Conservation (phyloP, 2,113 vertebrate genomes). For the Bubo bubo region DNA sequence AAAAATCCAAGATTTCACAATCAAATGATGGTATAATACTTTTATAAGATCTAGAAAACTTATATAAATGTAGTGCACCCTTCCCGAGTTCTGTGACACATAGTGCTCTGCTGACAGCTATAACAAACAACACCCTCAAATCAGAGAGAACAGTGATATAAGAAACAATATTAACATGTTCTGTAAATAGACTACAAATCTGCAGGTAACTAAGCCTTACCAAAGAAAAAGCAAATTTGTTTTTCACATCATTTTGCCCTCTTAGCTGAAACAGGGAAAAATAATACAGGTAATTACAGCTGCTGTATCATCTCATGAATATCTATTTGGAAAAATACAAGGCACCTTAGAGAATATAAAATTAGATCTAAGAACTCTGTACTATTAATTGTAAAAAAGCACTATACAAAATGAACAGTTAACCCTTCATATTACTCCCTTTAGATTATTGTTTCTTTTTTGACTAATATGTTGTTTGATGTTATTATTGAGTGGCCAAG, state of each 20-base stretch:
- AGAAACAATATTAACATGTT: background rate
- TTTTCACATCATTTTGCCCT: background rate
- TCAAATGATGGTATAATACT: background rate
- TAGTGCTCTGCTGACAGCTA: background rate
- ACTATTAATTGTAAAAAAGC: background rate
- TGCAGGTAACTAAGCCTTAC: background rate
- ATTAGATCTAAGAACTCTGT: background rate
- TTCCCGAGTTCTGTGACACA: background rate
- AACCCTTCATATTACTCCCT: background rate
- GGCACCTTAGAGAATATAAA: background rate
- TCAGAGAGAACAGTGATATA: background rate
- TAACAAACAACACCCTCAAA: background rate
- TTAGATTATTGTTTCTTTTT: background rate
- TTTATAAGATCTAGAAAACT: background rate
- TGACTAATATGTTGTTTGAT: fast-evolving
- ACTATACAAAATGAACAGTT: background rate
- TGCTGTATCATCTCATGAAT: background rate
- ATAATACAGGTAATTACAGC: background rate
- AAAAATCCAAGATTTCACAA: background rate
- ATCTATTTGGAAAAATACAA: background rate
- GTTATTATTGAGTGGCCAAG: background rate
- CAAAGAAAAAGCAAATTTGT: background rate
- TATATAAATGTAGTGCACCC: background rate
- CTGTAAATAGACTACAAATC: background rate
- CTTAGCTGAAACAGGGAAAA: background rate